Percentiles rank a stretch among this genome's conserved stretches.
Conservation (phyloP, 2,888 invertebrate genomes). For the Acleris cristana region DNA sequence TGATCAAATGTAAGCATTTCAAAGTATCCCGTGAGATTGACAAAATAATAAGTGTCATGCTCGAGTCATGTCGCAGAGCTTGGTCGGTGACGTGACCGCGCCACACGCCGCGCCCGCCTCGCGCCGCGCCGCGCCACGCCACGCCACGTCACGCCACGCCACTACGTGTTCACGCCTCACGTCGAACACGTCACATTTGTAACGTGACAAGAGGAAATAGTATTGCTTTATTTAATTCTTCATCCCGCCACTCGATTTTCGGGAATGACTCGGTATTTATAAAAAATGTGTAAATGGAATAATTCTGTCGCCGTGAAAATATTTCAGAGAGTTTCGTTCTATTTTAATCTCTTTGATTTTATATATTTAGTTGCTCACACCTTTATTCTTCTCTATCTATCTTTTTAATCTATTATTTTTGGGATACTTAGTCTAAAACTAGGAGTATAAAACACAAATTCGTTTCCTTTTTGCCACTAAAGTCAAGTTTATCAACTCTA, state of each 20-base stretch:
- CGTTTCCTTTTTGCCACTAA: too few relatives aligned
- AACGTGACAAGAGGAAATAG: slow-evolving; percentile 72
- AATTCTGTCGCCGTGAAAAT: neutral
- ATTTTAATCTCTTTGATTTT: neutral
- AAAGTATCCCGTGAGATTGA: too few relatives aligned
- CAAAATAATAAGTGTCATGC: too few relatives aligned
- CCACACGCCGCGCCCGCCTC: neutral
- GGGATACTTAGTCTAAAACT: too few relatives aligned
- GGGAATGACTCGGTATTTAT: slow-evolving; percentile 40
- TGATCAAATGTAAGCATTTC: too few relatives aligned
- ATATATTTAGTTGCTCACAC: neutral
- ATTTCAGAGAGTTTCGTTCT: neutral
- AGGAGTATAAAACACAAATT: too few relatives aligned
- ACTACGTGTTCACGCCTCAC: slow-evolving; percentile 38
- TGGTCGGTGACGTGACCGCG: neutral
- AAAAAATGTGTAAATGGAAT: slow-evolving; percentile 9
- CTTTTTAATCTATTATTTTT: too few relatives aligned
- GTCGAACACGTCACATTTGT: slow-evolving; percentile 62
- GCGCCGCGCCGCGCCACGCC: neutral
- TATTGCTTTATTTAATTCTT: slow-evolving; percentile 73
- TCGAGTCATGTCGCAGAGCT: neutral
- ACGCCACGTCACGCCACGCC: neutral
- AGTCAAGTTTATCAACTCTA: too few relatives aligned
- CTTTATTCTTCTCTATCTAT: neutral
- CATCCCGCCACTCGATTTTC: slow-evolving; percentile 49